Evolutionary conservation across 2,888 invertebrate genomes (phyloP).

Genomic region (Pachliopta kotzebuea): DNA sequence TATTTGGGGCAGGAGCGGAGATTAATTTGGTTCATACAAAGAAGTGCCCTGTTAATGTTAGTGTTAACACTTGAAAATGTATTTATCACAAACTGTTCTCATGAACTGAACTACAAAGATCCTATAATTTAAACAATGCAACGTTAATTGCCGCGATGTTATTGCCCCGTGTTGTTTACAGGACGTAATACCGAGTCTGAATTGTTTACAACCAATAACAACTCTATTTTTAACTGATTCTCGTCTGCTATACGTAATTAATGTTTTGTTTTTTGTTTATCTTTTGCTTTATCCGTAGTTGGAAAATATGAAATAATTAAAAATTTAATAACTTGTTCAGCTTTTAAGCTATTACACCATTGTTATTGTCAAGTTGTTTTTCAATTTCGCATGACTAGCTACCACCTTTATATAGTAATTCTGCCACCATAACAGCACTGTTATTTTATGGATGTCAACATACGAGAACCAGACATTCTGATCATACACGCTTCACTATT

Average conservation of each 20-base stretch:
- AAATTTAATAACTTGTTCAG: no score
- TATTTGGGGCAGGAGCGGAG: slow-evolving; percentile 65
- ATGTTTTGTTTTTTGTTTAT: background rate
- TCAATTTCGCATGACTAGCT: no score
- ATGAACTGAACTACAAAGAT: slow-evolving; percentile 49
- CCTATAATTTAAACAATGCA: slow-evolving; percentile 60
- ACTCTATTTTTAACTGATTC: slow-evolving; percentile 14
- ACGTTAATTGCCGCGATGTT: slow-evolving; percentile 57
- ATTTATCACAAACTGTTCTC: slow-evolving; percentile 63
- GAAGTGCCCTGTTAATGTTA: slow-evolving; percentile 56
- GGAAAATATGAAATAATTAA: no score
- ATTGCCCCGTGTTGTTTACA: slow-evolving; percentile 50
- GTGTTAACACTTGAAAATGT: slow-evolving; percentile 66
- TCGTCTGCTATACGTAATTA: background rate
- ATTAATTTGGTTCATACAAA: slow-evolving; percentile 69
- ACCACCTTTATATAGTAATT: no score
- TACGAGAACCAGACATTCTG: no score
- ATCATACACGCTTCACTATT: no score
- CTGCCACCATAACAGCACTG: no score
- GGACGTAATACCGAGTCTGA: slow-evolving; percentile 26
- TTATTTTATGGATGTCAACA: no score
- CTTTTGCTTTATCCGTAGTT: no score
- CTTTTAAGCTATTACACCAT: no score
- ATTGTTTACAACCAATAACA: slow-evolving; percentile 35
- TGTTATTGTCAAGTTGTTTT: no score